A percentile compares a stretch with the other conserved stretches of the same genome.
Evolutionary conservation across 2,888 invertebrate species (phyloP).

Genomic region (Pyrrhia umbra): DNA sequence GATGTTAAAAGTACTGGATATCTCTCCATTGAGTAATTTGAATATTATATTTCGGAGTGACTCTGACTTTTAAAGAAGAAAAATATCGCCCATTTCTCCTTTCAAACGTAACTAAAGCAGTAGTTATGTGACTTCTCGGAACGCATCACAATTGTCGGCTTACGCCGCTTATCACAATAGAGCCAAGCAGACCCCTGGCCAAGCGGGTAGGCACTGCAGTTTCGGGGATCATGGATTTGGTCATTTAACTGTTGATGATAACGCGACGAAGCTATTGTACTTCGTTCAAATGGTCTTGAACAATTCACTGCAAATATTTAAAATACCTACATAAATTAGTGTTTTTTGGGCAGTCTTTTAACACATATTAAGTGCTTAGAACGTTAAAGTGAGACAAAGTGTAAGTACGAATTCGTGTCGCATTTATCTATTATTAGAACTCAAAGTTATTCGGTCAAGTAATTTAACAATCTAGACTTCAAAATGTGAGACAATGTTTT

Average conservation of each 20-base stretch:
- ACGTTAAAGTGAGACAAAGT: no score
- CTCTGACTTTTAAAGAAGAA: no score
- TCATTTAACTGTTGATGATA: no score
- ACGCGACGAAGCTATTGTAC: no score
- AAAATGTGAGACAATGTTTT: slow-evolving; percentile 53
- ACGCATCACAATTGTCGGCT: slow-evolving; percentile 23
- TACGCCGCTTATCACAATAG: slow-evolving; percentile 24
- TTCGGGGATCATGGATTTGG: slow-evolving; percentile 6
- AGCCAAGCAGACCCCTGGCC: slow-evolving; percentile 31
- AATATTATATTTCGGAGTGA: no score
- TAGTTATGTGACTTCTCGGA: slow-evolving; percentile 17
- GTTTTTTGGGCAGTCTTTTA: no score
- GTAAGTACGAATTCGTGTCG: neutral
- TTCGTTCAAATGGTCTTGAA: no score
- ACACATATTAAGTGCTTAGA: no score
- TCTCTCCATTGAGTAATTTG: no score
- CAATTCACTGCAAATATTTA: no score
- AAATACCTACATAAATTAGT: no score
- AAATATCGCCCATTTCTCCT: neutral
- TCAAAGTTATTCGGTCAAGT: slow-evolving; percentile 22
- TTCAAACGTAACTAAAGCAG: slow-evolving; percentile 15
- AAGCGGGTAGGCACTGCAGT: slow-evolving; percentile 3
- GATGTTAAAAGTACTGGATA: no score
- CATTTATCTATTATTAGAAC: slow-evolving; percentile 24
- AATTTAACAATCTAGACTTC: slow-evolving; percentile 27